Evolutionary conservation across 2,888 invertebrate species (phyloP).

Genomic region (Drosophila borealis): DNA sequence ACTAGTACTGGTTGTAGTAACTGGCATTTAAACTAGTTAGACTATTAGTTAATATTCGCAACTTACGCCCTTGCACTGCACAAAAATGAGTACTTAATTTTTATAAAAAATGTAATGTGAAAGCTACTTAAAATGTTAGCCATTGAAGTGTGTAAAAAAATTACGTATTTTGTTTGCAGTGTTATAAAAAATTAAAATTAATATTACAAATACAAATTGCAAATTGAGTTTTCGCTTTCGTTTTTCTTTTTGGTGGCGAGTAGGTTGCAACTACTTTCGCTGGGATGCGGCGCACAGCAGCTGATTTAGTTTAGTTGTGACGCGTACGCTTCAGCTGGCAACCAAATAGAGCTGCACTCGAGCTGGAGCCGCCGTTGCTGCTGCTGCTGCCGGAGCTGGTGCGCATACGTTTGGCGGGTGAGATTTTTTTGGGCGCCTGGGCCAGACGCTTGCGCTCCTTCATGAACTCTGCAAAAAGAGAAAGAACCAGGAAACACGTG

Average conservation of each 20-base stretch:
- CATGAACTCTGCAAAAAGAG: slow-evolving; percentile 83
- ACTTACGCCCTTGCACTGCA: slow-evolving; percentile 78
- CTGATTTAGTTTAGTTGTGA: slow-evolving; percentile 38
- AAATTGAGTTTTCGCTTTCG: slow-evolving; percentile 27
- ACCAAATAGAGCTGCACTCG: slow-evolving; percentile 60
- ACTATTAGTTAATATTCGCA: slow-evolving; percentile 75
- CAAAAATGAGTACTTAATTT: slow-evolving; percentile 40
- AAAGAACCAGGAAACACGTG: slow-evolving; percentile 13
- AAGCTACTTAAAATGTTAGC: slow-evolving; percentile 52
- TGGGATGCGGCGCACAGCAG: not conserved
- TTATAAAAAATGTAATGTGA: slow-evolving; percentile 31
- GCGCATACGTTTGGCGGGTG: slow-evolving; percentile 84
- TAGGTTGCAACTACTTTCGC: slow-evolving; percentile 3
- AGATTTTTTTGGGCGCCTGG: slow-evolving; percentile 84
- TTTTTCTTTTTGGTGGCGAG: not conserved
- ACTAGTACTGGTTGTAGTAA: slow-evolving; percentile 52
- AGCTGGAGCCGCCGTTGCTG: slow-evolving; percentile 46
- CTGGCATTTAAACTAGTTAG: slow-evolving; percentile 50
- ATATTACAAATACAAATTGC: slow-evolving; percentile 73
- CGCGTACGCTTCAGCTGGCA: slow-evolving; percentile 64
- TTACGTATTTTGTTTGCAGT: slow-evolving; percentile 38
- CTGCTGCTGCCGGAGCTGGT: slow-evolving; percentile 64
- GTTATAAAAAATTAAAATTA: slow-evolving; percentile 58
- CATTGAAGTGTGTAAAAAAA: slow-evolving; percentile 27
- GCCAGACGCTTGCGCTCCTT: slow-evolving; percentile 85